A percentile compares a stretch with the other conserved stretches of the same genome.
Evolutionary conservation across 2,888 invertebrate species (phyloP).

Genomic region (Lasioglossum zephyrum): DNA sequence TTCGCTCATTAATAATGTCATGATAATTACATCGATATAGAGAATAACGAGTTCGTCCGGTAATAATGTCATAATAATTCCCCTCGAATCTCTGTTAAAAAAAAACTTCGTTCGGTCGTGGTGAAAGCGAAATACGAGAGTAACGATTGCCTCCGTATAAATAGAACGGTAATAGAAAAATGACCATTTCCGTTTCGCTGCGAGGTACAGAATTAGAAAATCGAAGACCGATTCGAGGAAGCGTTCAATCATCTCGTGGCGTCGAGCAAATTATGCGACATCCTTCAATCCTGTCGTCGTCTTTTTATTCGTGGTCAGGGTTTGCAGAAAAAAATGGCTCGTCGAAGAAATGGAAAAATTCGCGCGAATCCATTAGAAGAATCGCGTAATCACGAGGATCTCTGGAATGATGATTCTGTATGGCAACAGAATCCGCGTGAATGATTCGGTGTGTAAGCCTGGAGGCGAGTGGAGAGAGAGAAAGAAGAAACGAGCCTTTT

Average conservation of each 20-base stretch:
- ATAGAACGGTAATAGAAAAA: conserved; percentile 5
- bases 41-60: neutral
- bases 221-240: neutral
- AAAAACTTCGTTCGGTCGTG: neutral
- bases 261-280: neutral
- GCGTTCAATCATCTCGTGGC: conserved; percentile 2
- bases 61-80: neutral
- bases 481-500: conserved; percentile 14
- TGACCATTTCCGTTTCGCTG: neutral
- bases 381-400: neutral
- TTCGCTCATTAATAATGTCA: neutral
- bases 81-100: neutral
- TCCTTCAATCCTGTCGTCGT: neutral
- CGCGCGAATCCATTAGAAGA: neutral
- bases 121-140: neutral
- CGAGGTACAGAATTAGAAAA: neutral
- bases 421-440: neutral
- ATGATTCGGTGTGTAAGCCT: neutral
- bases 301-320: neutral
- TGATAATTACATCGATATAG: neutral
- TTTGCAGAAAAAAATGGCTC: neutral
- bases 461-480: neutral
- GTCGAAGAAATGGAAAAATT: neutral
- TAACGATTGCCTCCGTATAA: neutral
- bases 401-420: neutral